Base-by-base conservation (phyloP, 2,888 invertebrate genomes). In the Agonum fuliginosum region DNA sequence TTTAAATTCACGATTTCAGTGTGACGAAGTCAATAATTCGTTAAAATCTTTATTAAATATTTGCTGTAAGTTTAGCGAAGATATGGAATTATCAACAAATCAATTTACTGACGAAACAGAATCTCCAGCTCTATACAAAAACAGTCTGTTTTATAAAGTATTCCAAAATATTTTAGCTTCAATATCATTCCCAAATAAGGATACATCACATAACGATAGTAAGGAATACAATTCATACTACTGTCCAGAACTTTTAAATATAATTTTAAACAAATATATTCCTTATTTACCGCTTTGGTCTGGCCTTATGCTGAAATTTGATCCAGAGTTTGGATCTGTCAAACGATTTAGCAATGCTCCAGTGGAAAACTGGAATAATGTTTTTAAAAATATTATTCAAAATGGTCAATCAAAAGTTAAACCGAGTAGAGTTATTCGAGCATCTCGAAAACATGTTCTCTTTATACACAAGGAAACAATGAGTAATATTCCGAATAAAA, bases 301-400 rank as follows among this genome's bases (percentile, higher is more conserved):
- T 17, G 46, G 46, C 14, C 19, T 48, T 19, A 48, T 48, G 46
- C 6, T 19, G 8, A 48, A 48, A 48, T 48, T 48, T 19, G 46
- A 48, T 17, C 46, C 46, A 8, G 46, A 48, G 12, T 48, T 48
- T 48, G 46, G 46, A 2, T 19, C 12, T 48, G 19, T 48, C 14
- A 48, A 48, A 19, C 12, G 46, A 19, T 48, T 48, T 19, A 48
- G 46, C 19, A 48, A 48, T 48, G 46, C 46, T 48, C 46, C 46
- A 1, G 46, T 48, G 4, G 46, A 48, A 48, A 48, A 48, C 46
- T 48, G 46, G 46, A 48, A 48, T 48, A 19, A 19, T 48, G 19
- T 48, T 6, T 48, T 48, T 4, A 48, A 48, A 48, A 48, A 19
- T 48, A 19, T 48, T 48, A 48, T 48, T 17, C 46, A 19, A 19